Base-by-base conservation (phyloP, 2,113 vertebrate species). In the Campylomormyrus tamandua region DNA sequence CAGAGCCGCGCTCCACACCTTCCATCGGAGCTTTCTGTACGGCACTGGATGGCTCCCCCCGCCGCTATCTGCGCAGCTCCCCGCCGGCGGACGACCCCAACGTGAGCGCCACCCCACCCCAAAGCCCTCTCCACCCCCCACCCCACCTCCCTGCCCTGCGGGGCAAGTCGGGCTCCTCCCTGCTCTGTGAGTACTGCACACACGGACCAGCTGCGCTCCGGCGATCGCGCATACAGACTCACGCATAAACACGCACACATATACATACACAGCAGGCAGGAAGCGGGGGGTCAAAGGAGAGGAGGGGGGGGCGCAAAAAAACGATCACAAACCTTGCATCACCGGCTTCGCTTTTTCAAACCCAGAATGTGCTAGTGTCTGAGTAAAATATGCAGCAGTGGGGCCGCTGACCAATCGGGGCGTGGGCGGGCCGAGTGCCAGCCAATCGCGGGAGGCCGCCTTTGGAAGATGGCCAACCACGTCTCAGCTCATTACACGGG, bases 271-370 rank as follows among this genome's bases (percentile, higher is more conserved):
- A 80, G 48, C 24, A 86, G 13, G 45, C 45, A 50, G 46, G 45
- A n/a, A 48, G 45, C 45, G 83, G 42, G 83, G 19, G 83, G 45
- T 93, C 91, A 93, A 92, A 91, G 74, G 90, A n/a, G 35, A 35
- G 74, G 74, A 7, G 74, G 74, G 31, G n/a, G 31, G 74, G 74
- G 35, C 13, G 88, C 50, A 89, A 90, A 92, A 48, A 48, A 89
- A 94, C 91, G 88, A 94, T 91, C 90, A 95, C 95, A 93, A 94
- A 95, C 96, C 96, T 97, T 96, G 94, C 96, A 96, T 96, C 95
- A 92, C 95, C 94, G 94, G 93, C 94, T 94, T 96, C 90, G 92
- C 92, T 90, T 92, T 93, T 91, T 92, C 90, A 92, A 92, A 90
- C 80, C 92, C 91, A 93, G 89, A 92, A 92, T 93, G 87, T 92